Evolutionary conservation across 2,888 invertebrate species (phyloP), one percentile per base, ranked within the genome.

Genomic region (Steromphala cineraria): DNA sequence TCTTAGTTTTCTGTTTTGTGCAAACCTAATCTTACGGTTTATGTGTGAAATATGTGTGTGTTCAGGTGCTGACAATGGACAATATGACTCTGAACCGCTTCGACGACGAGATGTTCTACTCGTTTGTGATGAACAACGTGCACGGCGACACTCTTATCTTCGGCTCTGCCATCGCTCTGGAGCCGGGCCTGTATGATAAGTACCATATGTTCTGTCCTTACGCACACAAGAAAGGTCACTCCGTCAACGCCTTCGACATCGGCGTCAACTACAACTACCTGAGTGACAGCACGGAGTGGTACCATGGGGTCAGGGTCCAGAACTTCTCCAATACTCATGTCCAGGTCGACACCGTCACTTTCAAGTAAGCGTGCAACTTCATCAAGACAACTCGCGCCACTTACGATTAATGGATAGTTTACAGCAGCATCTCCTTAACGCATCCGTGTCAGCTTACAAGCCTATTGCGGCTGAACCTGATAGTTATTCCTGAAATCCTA

Each of bases 101-200:
- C 0, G 76, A 84, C 3, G 89, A 90, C 31, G 83, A 87, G 52
- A 82, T 88, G 53, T 84, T 91, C 62, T 91, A 89, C 79, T 82
- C 88, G 15, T 53, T 91, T 13, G 92, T 92, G 0, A 79, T 89
- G 28, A 92, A 91, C 84, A 92, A 91, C 81, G 89, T 92, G 0
- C 91, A 90, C 78, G 87, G 89, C 0, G 84, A 88, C 52, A 86
- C 88, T 0, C 83, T 89, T 0, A 87, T 92, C 74, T 91, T 90
- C 77, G 92, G 92, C 0, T 91, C 91, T 2, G 91, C 90, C 17
- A 88, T 91, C 19, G 92, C 90, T 7, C 40, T 92, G 15, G 90
- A 91, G 80, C 84, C 86, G 0, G 86, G 83, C 0, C 84, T 90
- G 1, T 87, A 87, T 71, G 85, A 36, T 67, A 46, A 55, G 5